These are phyloP conservation scores for Myotis davidii DNA, from an alignment of 2,113 vertebrate genomes.

Conservation along the genomic window DNA sequence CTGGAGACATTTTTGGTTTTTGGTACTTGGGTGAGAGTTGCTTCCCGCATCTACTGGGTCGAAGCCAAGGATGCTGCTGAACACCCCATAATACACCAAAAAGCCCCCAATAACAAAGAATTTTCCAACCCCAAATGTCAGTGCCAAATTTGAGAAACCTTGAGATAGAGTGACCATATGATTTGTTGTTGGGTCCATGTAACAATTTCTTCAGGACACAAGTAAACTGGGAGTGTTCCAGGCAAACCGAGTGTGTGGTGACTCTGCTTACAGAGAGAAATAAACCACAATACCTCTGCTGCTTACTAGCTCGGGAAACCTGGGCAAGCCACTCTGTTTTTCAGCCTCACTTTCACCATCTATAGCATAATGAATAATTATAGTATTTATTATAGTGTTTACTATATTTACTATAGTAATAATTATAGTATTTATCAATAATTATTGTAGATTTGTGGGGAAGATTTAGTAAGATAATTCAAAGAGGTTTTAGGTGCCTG, in stretches of 20 bases:
- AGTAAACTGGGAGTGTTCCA: neutral
- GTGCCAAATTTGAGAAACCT: neutral
- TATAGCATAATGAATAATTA: neutral
- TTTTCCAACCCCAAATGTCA: neutral
- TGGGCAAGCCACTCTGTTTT: neutral
- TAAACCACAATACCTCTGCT: neutral
- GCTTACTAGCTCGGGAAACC: neutral
- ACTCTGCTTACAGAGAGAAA: neutral
- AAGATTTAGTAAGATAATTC: conserved; percentile 8
- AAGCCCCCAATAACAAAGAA: neutral
- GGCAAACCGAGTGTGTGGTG: neutral
- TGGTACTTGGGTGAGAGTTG: neutral
- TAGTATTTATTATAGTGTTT: neutral
- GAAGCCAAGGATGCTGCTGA: neutral
- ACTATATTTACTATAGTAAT: neutral
- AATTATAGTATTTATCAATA: neutral
- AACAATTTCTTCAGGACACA: neutral
- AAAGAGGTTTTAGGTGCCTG: neutral
- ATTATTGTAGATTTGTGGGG: neutral
- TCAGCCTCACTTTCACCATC: neutral
- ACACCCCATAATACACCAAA: neutral
- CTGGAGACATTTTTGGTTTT: conserved; percentile 2
- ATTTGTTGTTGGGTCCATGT: neutral
- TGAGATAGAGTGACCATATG: neutral
- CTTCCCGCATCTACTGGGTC: neutral